These are phyloP conservation scores for Ylistrum balloti DNA, from an alignment of 1,140 invertebrate genomes.

Conservation along the genomic window DNA sequence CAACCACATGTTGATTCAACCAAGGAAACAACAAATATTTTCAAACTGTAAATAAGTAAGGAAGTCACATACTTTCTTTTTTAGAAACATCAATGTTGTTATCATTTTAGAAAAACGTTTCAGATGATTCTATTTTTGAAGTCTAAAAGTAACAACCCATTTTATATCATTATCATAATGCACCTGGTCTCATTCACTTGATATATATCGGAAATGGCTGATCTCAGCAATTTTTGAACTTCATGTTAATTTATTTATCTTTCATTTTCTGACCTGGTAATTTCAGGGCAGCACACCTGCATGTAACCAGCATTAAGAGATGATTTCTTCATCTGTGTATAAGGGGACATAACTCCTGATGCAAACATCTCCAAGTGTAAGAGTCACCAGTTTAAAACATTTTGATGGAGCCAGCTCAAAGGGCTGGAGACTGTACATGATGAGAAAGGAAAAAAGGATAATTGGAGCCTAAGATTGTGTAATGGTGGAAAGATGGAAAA, in stretches of 20 bases:
- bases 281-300: neutral
- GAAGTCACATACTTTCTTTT: too few relatives aligned
- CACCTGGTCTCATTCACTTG: too few relatives aligned
- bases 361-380: neutral
- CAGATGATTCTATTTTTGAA: too few relatives aligned
- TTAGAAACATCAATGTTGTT: too few relatives aligned
- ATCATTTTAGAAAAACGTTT: too few relatives aligned
- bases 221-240: too few relatives aligned
- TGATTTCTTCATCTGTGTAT: neutral
- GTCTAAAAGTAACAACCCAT: too few relatives aligned
- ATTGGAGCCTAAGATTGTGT: neutral
- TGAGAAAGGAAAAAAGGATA: neutral
- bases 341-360: conserved; percentile 25
- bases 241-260: neutral
- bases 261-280: neutral
- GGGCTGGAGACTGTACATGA: neutral
- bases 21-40: too few relatives aligned
- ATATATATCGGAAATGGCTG: too few relatives aligned
- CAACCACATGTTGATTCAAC: too few relatives aligned
- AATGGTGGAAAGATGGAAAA: conserved; percentile 3
- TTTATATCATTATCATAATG: too few relatives aligned
- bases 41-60: too few relatives aligned
- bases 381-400: neutral
- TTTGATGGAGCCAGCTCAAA: neutral
- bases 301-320: neutral